These are phyloP conservation scores for Nasonia longicornis DNA, from an alignment of 1,140 invertebrate species.

Conservation along the genomic window DNA sequence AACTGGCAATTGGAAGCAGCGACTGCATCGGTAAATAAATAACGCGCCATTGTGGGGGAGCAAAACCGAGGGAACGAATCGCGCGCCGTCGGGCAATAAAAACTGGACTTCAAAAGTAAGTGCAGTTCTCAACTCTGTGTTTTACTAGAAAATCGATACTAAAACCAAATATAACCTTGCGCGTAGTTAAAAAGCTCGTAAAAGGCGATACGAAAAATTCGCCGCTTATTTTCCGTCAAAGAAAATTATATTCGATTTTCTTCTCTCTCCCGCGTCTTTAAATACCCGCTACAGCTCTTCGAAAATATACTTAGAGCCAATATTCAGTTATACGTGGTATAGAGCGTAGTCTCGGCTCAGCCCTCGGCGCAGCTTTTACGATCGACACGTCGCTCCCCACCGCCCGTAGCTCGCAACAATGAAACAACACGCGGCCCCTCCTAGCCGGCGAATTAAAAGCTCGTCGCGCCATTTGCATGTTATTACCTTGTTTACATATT, in stretches of 20 bases:
- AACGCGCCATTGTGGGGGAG: neutral
- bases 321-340: neutral
- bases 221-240: neutral
- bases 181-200: neutral
- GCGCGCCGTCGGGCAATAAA: neutral
- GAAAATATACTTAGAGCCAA: neutral
- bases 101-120: slow-evolving; percentile 10
- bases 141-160: neutral
- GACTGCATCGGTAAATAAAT: neutral
- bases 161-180: slow-evolving; percentile 5
- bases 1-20: neutral
- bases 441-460: slow-evolving; percentile 46
- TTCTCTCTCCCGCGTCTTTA: neutral
- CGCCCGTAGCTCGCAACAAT: slow-evolving; percentile 11
- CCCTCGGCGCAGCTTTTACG: neutral
- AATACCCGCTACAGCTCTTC: no score
- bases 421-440: slow-evolving; percentile 21
- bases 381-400: slow-evolving; percentile 16
- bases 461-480: slow-evolving; percentile 63
- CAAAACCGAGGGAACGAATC: neutral
- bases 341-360: neutral
- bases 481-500: slow-evolving; percentile 69
- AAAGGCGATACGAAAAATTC: neutral
- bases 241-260: neutral
- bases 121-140: neutral